A percentile compares a stretch with the other conserved stretches of the same genome.
These are phyloP conservation scores for Drosophila busckii DNA, from an alignment of 1,140 invertebrate species.

Conservation along the genomic window DNA sequence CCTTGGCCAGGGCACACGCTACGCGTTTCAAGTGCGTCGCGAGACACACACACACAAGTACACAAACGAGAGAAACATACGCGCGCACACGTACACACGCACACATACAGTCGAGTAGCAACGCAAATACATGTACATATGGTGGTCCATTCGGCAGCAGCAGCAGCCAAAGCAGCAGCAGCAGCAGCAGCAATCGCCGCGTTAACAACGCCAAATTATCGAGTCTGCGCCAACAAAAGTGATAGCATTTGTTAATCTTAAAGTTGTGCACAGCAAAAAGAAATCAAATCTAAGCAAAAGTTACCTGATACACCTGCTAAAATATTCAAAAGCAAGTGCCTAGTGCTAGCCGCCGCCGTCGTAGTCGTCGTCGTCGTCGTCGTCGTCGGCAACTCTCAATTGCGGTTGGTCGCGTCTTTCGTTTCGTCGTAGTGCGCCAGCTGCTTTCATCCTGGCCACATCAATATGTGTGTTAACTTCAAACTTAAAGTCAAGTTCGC, in stretches of 20 bases:
- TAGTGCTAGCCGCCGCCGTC: background rate
- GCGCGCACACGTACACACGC: slow-evolving; percentile 15
- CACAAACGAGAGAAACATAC: slow-evolving; percentile 12
- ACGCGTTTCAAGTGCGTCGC: slow-evolving; percentile 43
- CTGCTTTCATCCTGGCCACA: slow-evolving; percentile 6
- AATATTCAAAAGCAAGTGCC: background rate
- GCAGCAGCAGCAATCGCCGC: slow-evolving; percentile 31
- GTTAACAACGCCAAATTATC: slow-evolving; percentile 71
- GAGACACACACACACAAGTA: slow-evolving; percentile 39
- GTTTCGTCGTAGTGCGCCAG: slow-evolving; percentile 7
- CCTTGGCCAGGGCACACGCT: slow-evolving; percentile 31
- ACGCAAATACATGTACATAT: no score
- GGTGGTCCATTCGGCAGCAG: slow-evolving; percentile 23
- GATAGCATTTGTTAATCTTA: slow-evolving; percentile 58
- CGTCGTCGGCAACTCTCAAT: background rate
- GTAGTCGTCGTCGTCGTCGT: slow-evolving; percentile 1
- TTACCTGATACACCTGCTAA: slow-evolving; percentile 2
- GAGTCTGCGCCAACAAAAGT: slow-evolving; percentile 67
- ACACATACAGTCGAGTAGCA: background rate
- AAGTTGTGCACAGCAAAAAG: slow-evolving; percentile 21
- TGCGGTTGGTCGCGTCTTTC: background rate
- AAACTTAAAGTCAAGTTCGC: no score
- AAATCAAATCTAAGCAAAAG: slow-evolving; percentile 11
- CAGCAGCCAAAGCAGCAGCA: slow-evolving; percentile 28
- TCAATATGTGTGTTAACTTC: no score